Conservation (phyloP, 1,140 invertebrate species). For the Scaptomyza montana region DNA sequence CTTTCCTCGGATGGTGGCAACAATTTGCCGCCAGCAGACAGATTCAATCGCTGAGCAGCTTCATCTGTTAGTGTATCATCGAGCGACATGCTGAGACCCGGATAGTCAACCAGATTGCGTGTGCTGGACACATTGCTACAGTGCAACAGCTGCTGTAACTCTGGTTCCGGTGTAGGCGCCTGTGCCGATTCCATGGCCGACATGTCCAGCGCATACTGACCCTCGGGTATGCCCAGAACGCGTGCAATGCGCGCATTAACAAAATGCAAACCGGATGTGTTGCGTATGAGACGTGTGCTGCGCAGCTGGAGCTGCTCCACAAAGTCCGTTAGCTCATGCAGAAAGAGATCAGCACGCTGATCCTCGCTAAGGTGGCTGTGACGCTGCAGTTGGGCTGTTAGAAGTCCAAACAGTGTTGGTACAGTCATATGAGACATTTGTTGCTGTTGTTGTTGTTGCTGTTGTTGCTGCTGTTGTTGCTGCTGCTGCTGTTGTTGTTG, state of each 20-base stretch:
- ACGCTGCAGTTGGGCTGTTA: constrained; percentile 69
- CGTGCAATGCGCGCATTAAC: constrained; percentile 67
- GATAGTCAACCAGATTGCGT: constrained; percentile 71
- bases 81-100: constrained; percentile 75
- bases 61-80: constrained; percentile 80
- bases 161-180: constrained; percentile 62
- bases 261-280: constrained; percentile 78
- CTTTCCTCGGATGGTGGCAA: constrained; percentile 80
- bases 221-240: constrained; percentile 77
- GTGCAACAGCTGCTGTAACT: constrained; percentile 38
- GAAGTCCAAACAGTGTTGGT: constrained; percentile 63
- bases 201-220: constrained; percentile 80
- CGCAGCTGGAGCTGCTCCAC: constrained; percentile 77
- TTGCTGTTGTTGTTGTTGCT: neutral
- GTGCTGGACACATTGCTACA: constrained; percentile 9
- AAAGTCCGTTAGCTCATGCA: constrained; percentile 75
- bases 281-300: constrained; percentile 74
- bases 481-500: neutral
- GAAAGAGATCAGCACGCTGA: constrained; percentile 77
- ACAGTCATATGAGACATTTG: constrained; percentile 9
- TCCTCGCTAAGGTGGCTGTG: constrained; percentile 70
- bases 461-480: neutral
- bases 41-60: constrained; percentile 77
- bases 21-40: constrained; percentile 76
- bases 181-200: constrained; percentile 72